Percentiles rank a stretch among this genome's conserved stretches.
Conservation (phyloP, 2,113 vertebrate species). For the rabbit (Oryctolagus cuniculus) region mOryCun1.1 NC_091433.1:53399501-53400000, state of each 20-base stretch:
- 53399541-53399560: background rate
- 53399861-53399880: background rate
- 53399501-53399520: background rate
- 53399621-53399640: rapidly evolving
- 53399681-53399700: background rate
- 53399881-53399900: background rate
- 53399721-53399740: background rate
- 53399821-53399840: no score
- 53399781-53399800: background rate
- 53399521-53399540: background rate
- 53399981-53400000: background rate
- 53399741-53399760: background rate
- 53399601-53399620: background rate
- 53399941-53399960: background rate
- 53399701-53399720: background rate
- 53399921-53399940: background rate
- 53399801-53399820: background rate
- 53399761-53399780: background rate
- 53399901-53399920: background rate
- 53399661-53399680: background rate
- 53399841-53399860: background rate
- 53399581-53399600: background rate
- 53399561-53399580: background rate
- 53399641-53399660: background rate
- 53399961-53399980: background rate